A percentile compares a stretch with the other conserved stretches of the same genome.
phyloP scores from a whole-genome alignment of 2,888 invertebrate genomes.

The Volucella bombylans region DNA sequence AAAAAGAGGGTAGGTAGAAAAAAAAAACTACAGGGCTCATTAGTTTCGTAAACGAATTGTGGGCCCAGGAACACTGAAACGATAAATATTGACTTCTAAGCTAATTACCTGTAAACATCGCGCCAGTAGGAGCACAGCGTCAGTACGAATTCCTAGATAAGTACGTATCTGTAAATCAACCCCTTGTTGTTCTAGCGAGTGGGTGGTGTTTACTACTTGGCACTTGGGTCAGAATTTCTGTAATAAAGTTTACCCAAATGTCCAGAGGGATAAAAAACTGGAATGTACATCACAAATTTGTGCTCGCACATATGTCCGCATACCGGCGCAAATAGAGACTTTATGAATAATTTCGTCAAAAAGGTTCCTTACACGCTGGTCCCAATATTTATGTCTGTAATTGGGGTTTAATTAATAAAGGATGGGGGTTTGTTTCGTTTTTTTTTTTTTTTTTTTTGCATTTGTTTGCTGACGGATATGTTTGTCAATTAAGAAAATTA shows the following conservation, averaged over 20 bases:
- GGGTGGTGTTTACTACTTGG: too few species aligned
- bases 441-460: conserved; percentile 14
- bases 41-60: conserved; percentile 68
- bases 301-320: too few species aligned
- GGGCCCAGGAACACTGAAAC: conserved; percentile 28
- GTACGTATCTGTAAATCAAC: conserved; percentile 36
- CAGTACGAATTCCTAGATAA: too few species aligned
- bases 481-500: conserved; percentile 54
- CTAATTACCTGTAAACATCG: conserved; percentile 72
- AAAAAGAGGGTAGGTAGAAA: conserved; percentile 8
- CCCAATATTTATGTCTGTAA: conserved; percentile 27
- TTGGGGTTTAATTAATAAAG: conserved; percentile 35
- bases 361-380: background rate
- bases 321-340: conserved; percentile 8
- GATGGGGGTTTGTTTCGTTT: background rate
- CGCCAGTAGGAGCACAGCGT: conserved; percentile 6
- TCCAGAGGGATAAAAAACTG: too few species aligned
- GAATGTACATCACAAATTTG: too few species aligned
- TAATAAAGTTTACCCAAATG: too few species aligned
- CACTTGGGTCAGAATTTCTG: too few species aligned
- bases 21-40: conserved; percentile 49
- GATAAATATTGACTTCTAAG: conserved; percentile 70
- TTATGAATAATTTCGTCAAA: conserved; percentile 26
- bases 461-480: conserved; percentile 36
- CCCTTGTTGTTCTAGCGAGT: conserved; percentile 30